These are phyloP conservation scores for Acanthacorydalis orientalis DNA, from an alignment of 2,888 invertebrate species.

Conservation along the genomic window DNA sequence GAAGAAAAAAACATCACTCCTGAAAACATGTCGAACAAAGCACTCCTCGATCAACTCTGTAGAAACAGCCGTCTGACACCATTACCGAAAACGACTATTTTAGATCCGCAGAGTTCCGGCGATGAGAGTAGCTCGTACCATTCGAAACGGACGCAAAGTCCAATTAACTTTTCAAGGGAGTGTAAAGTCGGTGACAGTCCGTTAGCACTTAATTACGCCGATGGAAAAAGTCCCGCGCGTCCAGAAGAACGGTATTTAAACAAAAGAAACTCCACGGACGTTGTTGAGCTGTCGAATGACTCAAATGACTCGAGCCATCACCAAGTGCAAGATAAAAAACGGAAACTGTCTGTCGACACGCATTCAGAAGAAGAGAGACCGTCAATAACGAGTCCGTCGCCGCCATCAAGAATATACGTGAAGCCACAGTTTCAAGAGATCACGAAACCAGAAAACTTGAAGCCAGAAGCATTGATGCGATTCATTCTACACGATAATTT, in stretches of 20 bases:
- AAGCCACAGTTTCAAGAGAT: slow-evolving; percentile 22
- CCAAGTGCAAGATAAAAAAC: slow-evolving; percentile 8
- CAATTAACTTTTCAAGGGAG: slow-evolving; percentile 20
- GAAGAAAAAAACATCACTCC: slow-evolving; percentile 28
- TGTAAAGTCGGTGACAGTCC: slow-evolving; percentile 6
- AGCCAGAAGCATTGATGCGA: slow-evolving; percentile 27
- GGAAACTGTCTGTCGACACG: slow-evolving; percentile 4
- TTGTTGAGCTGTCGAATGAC: slow-evolving; percentile 27
- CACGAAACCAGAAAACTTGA: slow-evolving; percentile 26
- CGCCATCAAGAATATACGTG: slow-evolving; percentile 22
- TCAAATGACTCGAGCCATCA: slow-evolving; percentile 20
- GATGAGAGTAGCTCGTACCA: slow-evolving; percentile 24
- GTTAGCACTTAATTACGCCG: slow-evolving; percentile 5
- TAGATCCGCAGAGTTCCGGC: slow-evolving; percentile 25
- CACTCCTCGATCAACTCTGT: slow-evolving; percentile 47
- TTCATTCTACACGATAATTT: slow-evolving; percentile 15
- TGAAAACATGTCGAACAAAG: slow-evolving; percentile 39
- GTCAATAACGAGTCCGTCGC: slow-evolving; percentile 7
- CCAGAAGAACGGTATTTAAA: slow-evolving; percentile 4
- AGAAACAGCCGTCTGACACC: slow-evolving; percentile 40
- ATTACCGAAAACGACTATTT: slow-evolving; percentile 23
- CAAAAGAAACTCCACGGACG: slow-evolving; percentile 16
- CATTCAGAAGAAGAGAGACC: slow-evolving; percentile 4
- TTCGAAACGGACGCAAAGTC: slow-evolving; percentile 20
- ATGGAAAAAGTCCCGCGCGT: slow-evolving; percentile 2